Percentiles rank a stretch among this genome's conserved stretches.
Conservation (phyloP, 2,797 vertebrate species). For the Sebastes iracundus region DNA sequence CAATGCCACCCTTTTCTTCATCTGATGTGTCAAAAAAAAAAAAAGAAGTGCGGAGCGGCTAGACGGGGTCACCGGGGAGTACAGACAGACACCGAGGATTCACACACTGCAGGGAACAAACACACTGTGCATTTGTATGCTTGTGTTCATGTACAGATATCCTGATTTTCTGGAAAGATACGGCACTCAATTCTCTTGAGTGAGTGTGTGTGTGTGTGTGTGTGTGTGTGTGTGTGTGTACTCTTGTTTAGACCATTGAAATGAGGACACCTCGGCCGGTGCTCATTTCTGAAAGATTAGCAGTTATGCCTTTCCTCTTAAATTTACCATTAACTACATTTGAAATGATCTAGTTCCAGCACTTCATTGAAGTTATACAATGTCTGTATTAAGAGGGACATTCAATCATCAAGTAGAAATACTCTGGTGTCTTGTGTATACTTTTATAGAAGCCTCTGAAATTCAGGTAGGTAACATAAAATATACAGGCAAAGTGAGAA, state of each 20-base stretch:
- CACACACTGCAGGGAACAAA: conserved; percentile 36
- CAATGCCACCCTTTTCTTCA: conserved; percentile 75
- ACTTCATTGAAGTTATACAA: background rate
- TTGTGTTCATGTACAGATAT: conserved; percentile 32
- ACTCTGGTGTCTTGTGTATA: background rate
- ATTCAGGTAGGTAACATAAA: background rate
- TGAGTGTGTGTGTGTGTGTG: background rate
- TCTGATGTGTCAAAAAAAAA: conserved; percentile 82
- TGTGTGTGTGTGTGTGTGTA: background rate
- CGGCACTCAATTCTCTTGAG: conserved; percentile 3
- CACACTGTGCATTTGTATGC: conserved; percentile 34
- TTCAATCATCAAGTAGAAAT: background rate
- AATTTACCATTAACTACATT: background rate
- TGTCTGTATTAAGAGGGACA: background rate
- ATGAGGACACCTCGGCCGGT: conserved; percentile 5
- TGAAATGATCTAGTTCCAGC: background rate
- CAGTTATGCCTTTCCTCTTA: background rate
- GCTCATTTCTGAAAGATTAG: conserved; percentile 1
- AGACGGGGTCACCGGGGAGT: conserved; percentile 77
- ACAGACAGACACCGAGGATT: conserved; percentile 68
- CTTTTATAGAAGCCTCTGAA: background rate
- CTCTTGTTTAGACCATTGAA: conserved; percentile 6
- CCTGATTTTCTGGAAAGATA: conserved; percentile 16
- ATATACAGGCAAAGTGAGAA: background rate
- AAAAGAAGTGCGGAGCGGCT: conserved; percentile 52